Evolutionary conservation across 2,113 vertebrate genomes (phyloP).

Genomic region (Alaudala cheleensis): DNA sequence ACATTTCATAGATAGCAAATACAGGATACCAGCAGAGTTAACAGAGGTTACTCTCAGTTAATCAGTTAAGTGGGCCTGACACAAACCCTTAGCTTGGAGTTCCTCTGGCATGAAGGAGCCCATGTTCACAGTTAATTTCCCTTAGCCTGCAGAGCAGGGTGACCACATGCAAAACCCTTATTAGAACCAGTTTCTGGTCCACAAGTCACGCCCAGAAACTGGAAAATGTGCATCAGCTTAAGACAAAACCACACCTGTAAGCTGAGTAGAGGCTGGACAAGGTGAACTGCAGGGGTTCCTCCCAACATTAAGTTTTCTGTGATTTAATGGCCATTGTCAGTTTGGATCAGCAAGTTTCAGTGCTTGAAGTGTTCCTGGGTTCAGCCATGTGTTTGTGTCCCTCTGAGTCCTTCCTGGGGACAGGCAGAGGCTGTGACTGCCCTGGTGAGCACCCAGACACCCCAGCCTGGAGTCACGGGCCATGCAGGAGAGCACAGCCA

Average conservation of each 20-base stretch:
- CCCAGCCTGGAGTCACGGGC: not conserved
- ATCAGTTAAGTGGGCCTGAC: not conserved
- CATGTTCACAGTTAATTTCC: not conserved
- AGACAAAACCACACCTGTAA: not conserved
- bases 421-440: not conserved
- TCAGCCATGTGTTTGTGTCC: not conserved
- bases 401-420: not conserved
- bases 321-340: not conserved
- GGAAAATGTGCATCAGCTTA: not conserved
- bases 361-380: not conserved
- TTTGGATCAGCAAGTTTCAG: not conserved
- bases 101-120: not conserved
- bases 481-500: not conserved
- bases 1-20: not conserved
- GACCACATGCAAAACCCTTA: not conserved
- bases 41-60: not conserved
- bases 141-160: not conserved
- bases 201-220: not conserved
- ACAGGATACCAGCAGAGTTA: not conserved
- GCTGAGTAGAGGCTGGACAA: not conserved
- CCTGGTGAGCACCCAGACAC: not conserved
- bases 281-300: not conserved
- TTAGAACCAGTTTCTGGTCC: not conserved
- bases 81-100: not conserved
- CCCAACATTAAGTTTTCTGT: not conserved